Conservation (phyloP, 2,113 vertebrate genomes). For the Phaethornis superciliosus region DNA sequence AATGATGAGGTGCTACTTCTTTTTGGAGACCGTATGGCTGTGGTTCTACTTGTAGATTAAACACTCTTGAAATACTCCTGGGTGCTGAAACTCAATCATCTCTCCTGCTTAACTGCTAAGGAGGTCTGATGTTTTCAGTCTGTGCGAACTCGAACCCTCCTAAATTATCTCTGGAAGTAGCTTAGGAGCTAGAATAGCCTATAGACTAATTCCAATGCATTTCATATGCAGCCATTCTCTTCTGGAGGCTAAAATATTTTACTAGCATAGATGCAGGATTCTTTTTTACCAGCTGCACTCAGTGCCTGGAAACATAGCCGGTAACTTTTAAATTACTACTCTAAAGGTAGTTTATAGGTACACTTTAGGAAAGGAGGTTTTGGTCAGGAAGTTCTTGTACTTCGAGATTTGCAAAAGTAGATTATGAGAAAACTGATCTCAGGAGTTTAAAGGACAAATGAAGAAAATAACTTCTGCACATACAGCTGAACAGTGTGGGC, state of each 20-base stretch:
- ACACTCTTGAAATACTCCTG: conserved; percentile 4
- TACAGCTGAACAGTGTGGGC: background rate
- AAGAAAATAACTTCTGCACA: background rate
- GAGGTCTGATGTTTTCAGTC: background rate
- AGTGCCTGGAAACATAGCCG: background rate
- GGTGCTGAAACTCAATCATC: conserved; percentile 13
- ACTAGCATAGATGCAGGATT: background rate
- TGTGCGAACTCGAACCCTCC: background rate
- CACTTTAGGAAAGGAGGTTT: background rate
- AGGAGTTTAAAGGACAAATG: background rate
- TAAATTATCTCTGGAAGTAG: background rate
- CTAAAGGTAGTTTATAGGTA: background rate
- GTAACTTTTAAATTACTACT: background rate
- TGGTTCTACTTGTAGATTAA: conserved; percentile 15
- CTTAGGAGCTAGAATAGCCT: background rate
- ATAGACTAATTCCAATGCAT: background rate
- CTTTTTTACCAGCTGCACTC: background rate
- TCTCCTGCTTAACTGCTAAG: background rate
- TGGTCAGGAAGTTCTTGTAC: background rate
- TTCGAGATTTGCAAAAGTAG: background rate
- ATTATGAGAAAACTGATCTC: background rate
- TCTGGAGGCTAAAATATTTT: background rate
- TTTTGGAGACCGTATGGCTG: conserved; percentile 16
- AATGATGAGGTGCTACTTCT: background rate
- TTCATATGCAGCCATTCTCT: background rate